Conservation (phyloP, 2,797 vertebrate species). For the Helicolenus hilgendorfi region DNA sequence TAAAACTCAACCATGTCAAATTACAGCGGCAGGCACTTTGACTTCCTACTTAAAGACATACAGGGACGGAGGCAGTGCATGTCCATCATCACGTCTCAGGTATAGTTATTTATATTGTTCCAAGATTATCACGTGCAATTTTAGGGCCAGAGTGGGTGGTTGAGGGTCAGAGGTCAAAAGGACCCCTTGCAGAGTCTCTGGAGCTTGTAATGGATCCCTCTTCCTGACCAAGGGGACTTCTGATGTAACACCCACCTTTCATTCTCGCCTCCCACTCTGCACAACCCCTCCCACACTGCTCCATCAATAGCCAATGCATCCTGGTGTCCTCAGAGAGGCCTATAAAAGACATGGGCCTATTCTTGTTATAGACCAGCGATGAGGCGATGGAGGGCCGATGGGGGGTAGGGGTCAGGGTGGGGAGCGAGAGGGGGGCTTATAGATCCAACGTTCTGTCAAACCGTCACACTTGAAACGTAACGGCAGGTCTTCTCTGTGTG, state of each 20-base stretch:
- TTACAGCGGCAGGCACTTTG: not conserved
- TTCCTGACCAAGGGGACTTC: not conserved
- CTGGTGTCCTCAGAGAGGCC: not conserved
- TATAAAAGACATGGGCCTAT: not conserved
- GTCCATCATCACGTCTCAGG: constrained; percentile 19
- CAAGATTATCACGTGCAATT: constrained; percentile 39
- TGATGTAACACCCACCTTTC: constrained; percentile 32
- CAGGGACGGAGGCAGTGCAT: not conserved
- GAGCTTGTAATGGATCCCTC: constrained; percentile 59
- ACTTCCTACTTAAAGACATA: not conserved
- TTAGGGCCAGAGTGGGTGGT: constrained; percentile 21
- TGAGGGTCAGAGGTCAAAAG: constrained; percentile 50
- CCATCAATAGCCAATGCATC: not conserved
- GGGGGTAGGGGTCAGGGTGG: not conserved
- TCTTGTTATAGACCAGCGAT: not conserved
- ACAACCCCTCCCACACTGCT: not conserved
- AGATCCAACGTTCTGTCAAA: not conserved
- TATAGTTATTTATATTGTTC: constrained; percentile 1
- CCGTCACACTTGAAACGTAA: not conserved
- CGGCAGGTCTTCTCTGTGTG: not conserved
- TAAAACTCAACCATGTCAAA: not conserved
- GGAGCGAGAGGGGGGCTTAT: not conserved
- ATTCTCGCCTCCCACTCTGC: not conserved
- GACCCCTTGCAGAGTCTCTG: constrained; percentile 46
- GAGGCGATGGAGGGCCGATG: not conserved